A percentile compares a stretch with the other conserved stretches of the same genome.
Conservation (phyloP, 2,888 invertebrate species). For the Artemia sinica region DNA sequence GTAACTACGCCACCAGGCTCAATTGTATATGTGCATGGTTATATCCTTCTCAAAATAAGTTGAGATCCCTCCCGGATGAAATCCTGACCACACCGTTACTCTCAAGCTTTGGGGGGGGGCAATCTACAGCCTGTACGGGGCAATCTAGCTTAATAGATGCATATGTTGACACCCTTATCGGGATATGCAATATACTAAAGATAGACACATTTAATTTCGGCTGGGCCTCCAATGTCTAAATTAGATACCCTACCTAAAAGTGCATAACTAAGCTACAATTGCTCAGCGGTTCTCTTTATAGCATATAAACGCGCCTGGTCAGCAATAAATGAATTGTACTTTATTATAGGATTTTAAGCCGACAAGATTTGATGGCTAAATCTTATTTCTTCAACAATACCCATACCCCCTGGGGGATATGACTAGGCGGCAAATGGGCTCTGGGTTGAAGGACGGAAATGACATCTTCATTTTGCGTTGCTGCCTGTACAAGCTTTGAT, state of each 20-base stretch:
- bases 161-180: no score
- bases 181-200: no score
- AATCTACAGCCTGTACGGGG: no score
- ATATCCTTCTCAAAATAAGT: no score
- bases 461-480: constrained; percentile 11
- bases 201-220: no score
- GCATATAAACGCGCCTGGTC: background rate
- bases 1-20: no score
- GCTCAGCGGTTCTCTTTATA: constrained; percentile 8
- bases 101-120: no score
- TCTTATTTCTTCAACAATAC: background rate
- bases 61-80: no score
- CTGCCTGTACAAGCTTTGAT: background rate
- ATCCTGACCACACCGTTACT: no score
- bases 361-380: constrained; percentile 5
- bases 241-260: background rate
- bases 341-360: constrained; percentile 3
- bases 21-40: no score
- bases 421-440: constrained; percentile 10
- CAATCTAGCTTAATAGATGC: no score
- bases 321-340: constrained; percentile 10
- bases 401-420: constrained; percentile 12
- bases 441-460: constrained; percentile 11
- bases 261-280: constrained; percentile 2
- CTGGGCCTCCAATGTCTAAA: no score